Base-by-base conservation (phyloP, 1,140 invertebrate genomes). In the Paramacrobiotus metropolitanus region DNA sequence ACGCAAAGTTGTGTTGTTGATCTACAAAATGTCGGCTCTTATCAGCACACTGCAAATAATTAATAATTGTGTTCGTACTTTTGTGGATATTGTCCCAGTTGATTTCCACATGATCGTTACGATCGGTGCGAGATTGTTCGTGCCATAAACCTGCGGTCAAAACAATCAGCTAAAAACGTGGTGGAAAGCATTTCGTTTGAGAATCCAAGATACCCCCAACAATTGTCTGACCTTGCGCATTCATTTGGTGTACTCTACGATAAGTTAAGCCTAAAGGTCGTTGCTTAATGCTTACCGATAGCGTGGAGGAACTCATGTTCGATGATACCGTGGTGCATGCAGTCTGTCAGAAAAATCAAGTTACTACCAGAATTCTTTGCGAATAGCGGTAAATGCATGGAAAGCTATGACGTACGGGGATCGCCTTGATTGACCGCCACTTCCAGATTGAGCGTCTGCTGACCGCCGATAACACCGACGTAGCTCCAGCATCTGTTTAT, bases 241-340 rank as follows among this genome's bases (percentile, higher is more conserved):
- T n/a, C n/a, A n/a, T n/a, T n/a, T n/a, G n/a, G n/a, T n/a, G n/a
- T n/a, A n/a, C n/a, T n/a, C n/a, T n/a, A n/a, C n/a, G n/a, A n/a
- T n/a, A n/a, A n/a, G n/a, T n/a, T n/a, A n/a, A n/a, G n/a, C n/a
- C n/a, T n/a, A n/a, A n/a, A n/a, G n/a, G n/a, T n/a, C n/a, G n/a
- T n/a, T n/a, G n/a, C n/a, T n/a, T n/a, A n/a, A n/a, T n/a, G n/a
- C 34, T 40, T 40, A 40, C 74, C 74, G 40, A 73, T 66, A 0
- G 71, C 70, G 63, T 76, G 74, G 30, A 73, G 74, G n/a, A 76
- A 66, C 63, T 76, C 74, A 62, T 75, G 74, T 28, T 67, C 63
- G 44, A 67, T 66, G n/a, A 67, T 68, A 28, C 48, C 48, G 48
- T 55, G 48, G 28, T 28, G 48, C 24, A 55, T 24, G 48, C 24